phyloP scores from a whole-genome alignment of 2,888 invertebrate genomes.

The Acronicta psi region DNA sequence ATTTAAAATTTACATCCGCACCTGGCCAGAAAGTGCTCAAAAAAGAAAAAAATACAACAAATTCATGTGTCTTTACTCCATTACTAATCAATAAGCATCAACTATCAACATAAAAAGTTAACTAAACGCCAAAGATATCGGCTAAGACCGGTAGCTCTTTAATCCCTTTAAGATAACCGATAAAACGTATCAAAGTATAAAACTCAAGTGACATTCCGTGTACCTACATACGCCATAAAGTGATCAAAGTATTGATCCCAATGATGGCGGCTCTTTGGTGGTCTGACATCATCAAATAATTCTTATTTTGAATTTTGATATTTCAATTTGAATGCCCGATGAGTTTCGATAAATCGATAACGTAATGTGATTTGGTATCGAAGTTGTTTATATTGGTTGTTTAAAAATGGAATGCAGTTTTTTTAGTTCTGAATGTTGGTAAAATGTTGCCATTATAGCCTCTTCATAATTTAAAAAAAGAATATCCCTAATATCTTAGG shows the following conservation, averaged over 20 bases:
- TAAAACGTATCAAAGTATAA: constrained; percentile 64
- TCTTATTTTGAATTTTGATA: constrained; percentile 54
- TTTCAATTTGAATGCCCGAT: constrained; percentile 51
- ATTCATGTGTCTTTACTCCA: constrained; percentile 38
- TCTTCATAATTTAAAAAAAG: no score
- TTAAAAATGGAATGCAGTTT: constrained; percentile 33
- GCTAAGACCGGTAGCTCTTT: constrained; percentile 79
- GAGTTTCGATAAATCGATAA: constrained; percentile 41
- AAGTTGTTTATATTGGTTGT: constrained; percentile 13
- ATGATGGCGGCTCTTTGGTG: constrained; percentile 65
- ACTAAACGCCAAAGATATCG: constrained; percentile 42
- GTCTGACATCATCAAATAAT: constrained; percentile 59
- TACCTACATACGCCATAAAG: constrained; percentile 64
- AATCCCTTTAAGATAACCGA: constrained; percentile 79
- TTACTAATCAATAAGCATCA: constrained; percentile 56
- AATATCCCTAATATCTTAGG: no score
- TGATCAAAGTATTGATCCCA: constrained; percentile 66
- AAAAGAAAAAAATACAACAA: background rate
- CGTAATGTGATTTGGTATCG: constrained; percentile 22
- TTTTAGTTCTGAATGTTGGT: constrained; percentile 22
- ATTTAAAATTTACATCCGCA: constrained; percentile 9
- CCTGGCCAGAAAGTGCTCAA: constrained; percentile 10
- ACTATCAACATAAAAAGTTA: constrained; percentile 48
- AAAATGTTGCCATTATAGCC: no score
- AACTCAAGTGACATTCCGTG: constrained; percentile 82